phyloP scores from a whole-genome alignment of 2,797 vertebrate genomes.

The Eurystomus glaucurus region DNA sequence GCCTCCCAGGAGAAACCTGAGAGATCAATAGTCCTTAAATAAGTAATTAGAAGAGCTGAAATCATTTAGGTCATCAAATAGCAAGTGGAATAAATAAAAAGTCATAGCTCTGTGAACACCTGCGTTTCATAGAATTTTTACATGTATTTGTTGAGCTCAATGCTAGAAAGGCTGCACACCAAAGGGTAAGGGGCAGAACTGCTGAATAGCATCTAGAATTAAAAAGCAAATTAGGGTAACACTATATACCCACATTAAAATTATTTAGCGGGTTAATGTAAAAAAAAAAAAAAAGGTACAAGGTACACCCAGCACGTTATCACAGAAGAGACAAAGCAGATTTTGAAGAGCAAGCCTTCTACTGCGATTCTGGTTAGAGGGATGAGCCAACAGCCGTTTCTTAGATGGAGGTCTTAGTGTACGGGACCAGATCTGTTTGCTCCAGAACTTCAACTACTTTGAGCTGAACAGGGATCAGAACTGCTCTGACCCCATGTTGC shows the following conservation, averaged over 20 bases:
- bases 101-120: not conserved
- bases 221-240: not conserved
- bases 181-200: not conserved
- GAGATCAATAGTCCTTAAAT: conserved; percentile 83
- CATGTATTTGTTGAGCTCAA: not conserved
- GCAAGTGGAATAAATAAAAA: conserved; percentile 53
- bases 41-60: conserved; percentile 80
- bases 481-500: rapidly evolving
- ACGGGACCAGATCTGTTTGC: not conserved
- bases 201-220: not conserved
- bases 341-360: not conserved
- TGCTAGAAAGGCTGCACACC: not conserved
- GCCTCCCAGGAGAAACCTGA: conserved; percentile 64
- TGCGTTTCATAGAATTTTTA: not conserved
- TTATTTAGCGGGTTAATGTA: not conserved
- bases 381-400: rapidly evolving
- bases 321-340: not conserved
- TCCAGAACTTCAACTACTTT: not conserved
- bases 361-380: not conserved
- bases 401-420: not conserved
- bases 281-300: not conserved
- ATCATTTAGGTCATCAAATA: conserved; percentile 63
- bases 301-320: not conserved
- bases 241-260: not conserved
- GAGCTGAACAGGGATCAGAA: not conserved